Base-by-base conservation (phyloP, 2,888 invertebrate genomes). In the Trichogramma evanescens region DNA sequence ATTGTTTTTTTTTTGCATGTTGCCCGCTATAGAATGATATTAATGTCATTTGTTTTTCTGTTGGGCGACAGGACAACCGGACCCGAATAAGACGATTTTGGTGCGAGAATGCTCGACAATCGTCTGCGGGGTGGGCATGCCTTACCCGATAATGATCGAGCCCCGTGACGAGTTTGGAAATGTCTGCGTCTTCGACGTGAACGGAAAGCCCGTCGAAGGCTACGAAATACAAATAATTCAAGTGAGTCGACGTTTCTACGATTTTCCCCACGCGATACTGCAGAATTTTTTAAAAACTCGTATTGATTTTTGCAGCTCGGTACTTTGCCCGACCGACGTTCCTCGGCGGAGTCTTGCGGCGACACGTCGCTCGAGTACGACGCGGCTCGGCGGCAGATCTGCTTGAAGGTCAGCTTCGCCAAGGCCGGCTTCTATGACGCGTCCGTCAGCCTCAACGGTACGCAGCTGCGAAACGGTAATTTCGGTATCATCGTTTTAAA, bases 161-260 rank as follows among this genome's bases (percentile, higher is more conserved):
- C 94, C 95, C n/a, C 82, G 94, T 62, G 95, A 95, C 80, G 89
- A 89, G 75, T 94, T 89, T 78, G 91, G 92, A 74, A 95, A 95
- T 78, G 81, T 87, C n/a, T 91, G 91, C 70, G 75, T 81, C 66
- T 87, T 86, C 70, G 81, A 81, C 42, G 79, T 82, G 50, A 81
- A 79, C 45, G 84, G 84, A 63, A 81, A 85, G 72, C 87, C 87
- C 1, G 82, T 85, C 0, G 80, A 84, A 71, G 86, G 80, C 9
- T 81, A 81, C 66, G 66, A 74, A 64, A 74, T 80, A 65, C 73
- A 74, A 68, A 79, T 81, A 66, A 75, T 71, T 59, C 78, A 3
- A 26, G 26, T 26, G 26, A 26, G 26, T 26, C 26, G 26, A 26
- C 3, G 26, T 26, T 26, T 26, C 26, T 26, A 26, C 26, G 3